Evolutionary conservation across 2,888 invertebrate species (phyloP).

Genomic region (Cheiracanthium punctorium): DNA sequence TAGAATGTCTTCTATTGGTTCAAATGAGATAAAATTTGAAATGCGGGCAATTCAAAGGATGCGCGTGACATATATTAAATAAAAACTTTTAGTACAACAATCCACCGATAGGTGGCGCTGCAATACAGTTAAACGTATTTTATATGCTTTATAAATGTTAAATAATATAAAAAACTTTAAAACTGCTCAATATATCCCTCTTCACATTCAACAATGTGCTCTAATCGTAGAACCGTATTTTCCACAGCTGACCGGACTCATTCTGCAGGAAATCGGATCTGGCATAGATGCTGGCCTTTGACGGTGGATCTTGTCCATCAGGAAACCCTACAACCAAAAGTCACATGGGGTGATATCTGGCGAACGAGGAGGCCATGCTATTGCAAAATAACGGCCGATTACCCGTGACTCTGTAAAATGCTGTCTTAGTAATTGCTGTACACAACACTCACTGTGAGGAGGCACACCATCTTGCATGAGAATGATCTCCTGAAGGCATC

Average conservation of each 20-base stretch:
- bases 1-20: neutral
- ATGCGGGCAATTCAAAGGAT: constrained; percentile 1
- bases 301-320: neutral
- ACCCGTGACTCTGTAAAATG: neutral
- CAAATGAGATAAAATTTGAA: constrained; percentile 25
- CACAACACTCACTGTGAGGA: neutral
- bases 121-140: neutral
- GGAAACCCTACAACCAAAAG: neutral
- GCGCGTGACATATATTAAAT: neutral
- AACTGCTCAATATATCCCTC: neutral
- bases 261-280: neutral
- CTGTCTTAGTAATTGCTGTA: neutral
- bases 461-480: neutral
- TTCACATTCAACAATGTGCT: constrained; percentile 19
- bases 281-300: too few relatives aligned
- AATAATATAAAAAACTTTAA: constrained; percentile 5
- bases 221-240: constrained; percentile 20
- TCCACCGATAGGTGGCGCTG: neutral
- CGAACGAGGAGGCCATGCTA: neutral
- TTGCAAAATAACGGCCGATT: neutral
- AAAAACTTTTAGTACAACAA: constrained; percentile 2
- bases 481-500: neutral
- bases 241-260: neutral
- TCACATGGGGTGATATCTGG: neutral
- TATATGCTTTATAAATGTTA: constrained; percentile 18